A percentile compares a stretch with the other conserved stretches of the same genome.
Evolutionary conservation across 2,113 vertebrate genomes (phyloP).

Genomic region (Pterocles burchelli): DNA sequence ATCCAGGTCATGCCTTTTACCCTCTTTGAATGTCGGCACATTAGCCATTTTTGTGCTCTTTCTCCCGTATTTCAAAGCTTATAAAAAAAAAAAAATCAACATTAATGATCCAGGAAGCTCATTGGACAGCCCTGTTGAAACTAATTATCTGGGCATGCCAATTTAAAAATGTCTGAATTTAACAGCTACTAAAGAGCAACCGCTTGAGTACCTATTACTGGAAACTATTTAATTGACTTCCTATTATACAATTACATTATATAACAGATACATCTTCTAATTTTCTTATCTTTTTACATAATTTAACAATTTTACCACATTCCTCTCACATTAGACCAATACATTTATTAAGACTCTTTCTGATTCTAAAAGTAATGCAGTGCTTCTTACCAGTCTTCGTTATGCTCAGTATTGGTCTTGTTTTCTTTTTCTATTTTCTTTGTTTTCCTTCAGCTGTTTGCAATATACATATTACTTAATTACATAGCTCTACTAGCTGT

Average conservation of each 20-base stretch:
- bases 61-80: slow-evolving; percentile 16
- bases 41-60: slow-evolving; percentile 39
- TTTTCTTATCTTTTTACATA: not conserved
- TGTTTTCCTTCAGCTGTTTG: not conserved
- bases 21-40: slow-evolving; percentile 20
- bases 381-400: not conserved
- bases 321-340: not conserved
- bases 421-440: not conserved
- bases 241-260: not conserved
- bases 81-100: slow-evolving; percentile 41
- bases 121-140: slow-evolving; percentile 34
- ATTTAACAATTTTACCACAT: not conserved
- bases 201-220: not conserved
- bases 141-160: not conserved
- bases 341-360: not conserved
- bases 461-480: rapidly evolving
- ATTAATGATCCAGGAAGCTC: slow-evolving; percentile 15
- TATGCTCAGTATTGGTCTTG: not conserved
- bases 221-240: not conserved
- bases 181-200: not conserved
- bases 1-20: slow-evolving; percentile 65
- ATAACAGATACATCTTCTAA: not conserved
- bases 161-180: slow-evolving; percentile 45
- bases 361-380: not conserved
- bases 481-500: not conserved